Percentiles rank a stretch among this genome's conserved stretches.
These are phyloP conservation scores for Tachina grossa DNA, from an alignment of 2,888 invertebrate genomes.

Conservation along the genomic window DNA sequence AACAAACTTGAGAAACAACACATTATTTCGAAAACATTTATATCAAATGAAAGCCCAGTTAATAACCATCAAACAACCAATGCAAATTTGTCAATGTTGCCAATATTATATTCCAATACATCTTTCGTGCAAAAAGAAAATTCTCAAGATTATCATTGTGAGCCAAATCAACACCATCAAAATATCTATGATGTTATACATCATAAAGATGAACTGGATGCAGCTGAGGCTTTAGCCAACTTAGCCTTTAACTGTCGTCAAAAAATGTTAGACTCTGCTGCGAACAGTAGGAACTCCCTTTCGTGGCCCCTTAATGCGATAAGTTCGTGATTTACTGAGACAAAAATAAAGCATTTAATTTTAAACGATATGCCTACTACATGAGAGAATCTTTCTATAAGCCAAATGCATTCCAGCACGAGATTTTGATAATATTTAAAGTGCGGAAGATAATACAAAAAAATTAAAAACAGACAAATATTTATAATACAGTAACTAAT, in stretches of 20 bases:
- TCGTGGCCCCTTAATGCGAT: slow-evolving; percentile 73
- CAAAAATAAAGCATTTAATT: slow-evolving; percentile 64
- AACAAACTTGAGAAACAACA: slow-evolving; percentile 76
- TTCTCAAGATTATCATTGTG: slow-evolving; percentile 29
- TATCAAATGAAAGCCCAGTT: slow-evolving; percentile 12
- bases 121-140: slow-evolving; percentile 62
- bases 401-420: slow-evolving; percentile 79
- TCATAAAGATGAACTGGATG: slow-evolving; percentile 89
- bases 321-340: slow-evolving; percentile 74
- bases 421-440: slow-evolving; percentile 64
- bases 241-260: slow-evolving; percentile 84
- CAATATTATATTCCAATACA: slow-evolving; percentile 54
- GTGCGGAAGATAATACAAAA: slow-evolving; percentile 73
- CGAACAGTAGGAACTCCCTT: slow-evolving; percentile 51
- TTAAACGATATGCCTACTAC: slow-evolving; percentile 68
- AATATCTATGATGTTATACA: slow-evolving; percentile 82
- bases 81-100: slow-evolving; percentile 71
- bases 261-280: slow-evolving; percentile 77
- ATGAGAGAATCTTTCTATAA: slow-evolving; percentile 39
- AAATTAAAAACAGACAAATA: slow-evolving; percentile 72
- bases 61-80: slow-evolving; percentile 24
- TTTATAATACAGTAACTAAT: slow-evolving; percentile 72
- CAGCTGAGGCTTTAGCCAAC: slow-evolving; percentile 89
- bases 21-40: slow-evolving; percentile 53
- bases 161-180: slow-evolving; percentile 24